Percentiles rank a stretch among this genome's conserved stretches.
Evolutionary conservation across 2,888 invertebrate genomes (phyloP).

Genomic region (Endomychus coccineus): DNA sequence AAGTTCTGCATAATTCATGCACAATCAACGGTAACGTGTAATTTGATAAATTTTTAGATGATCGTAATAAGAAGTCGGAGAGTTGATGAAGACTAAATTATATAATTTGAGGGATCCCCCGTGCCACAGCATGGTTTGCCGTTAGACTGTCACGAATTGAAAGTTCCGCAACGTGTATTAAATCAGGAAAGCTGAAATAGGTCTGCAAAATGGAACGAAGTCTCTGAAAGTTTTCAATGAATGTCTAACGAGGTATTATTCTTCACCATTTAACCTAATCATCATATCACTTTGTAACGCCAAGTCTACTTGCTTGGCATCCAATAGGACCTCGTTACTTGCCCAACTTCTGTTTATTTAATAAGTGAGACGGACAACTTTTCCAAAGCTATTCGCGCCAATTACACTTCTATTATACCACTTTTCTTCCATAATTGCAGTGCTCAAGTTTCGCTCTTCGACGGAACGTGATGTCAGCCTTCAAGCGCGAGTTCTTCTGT

Average conservation of each 20-base stretch:
- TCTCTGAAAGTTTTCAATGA: constrained; percentile 43
- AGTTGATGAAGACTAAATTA: no score
- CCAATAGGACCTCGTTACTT: not conserved
- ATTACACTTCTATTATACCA: no score
- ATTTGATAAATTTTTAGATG: no score
- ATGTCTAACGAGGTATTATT: constrained; percentile 45
- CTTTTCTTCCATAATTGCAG: no score
- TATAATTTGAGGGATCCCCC: no score
- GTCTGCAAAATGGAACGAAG: constrained; percentile 37
- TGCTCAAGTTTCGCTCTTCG: no score
- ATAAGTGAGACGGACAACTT: constrained; percentile 6
- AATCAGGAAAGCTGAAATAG: constrained; percentile 40
- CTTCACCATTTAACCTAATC: constrained; percentile 45
- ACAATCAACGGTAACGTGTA: no score
- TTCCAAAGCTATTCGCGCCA: no score
- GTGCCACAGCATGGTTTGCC: not conserved
- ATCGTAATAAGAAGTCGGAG: no score
- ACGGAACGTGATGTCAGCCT: no score
- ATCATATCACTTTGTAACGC: constrained; percentile 43
- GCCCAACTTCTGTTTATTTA: constrained; percentile 11
- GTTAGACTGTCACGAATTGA: constrained; percentile 17
- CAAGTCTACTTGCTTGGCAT: constrained; percentile 24
- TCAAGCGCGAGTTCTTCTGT: no score
- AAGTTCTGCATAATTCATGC: no score
- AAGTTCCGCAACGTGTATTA: constrained; percentile 31